These are phyloP conservation scores for Drosophila barbarae DNA, from an alignment of 2,888 invertebrate genomes.

Conservation along the genomic window DNA sequence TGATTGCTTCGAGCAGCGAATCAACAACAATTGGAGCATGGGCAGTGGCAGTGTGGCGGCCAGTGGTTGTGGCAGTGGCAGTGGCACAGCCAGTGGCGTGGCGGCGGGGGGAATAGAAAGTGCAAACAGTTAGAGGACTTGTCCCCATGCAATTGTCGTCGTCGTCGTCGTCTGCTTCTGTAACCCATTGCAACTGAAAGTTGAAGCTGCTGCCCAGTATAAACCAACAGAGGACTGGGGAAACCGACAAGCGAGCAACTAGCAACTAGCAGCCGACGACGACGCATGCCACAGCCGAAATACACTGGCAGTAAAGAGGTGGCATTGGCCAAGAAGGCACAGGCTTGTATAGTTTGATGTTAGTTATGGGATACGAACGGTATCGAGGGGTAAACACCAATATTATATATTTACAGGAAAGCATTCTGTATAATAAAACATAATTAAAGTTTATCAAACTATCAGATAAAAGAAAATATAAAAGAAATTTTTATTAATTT, in stretches of 20 bases:
- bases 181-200: conserved; percentile 59
- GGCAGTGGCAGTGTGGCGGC: conserved; percentile 21
- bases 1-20: conserved; percentile 36
- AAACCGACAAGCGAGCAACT: conserved; percentile 48
- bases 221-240: conserved; percentile 64
- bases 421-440: no score
- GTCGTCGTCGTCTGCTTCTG: conserved; percentile 47
- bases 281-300: conserved; percentile 15
- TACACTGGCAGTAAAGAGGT: not conserved
- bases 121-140: conserved; percentile 70
- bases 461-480: no score
- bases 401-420: no score
- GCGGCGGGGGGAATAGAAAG: conserved; percentile 57
- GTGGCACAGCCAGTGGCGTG: conserved; percentile 5
- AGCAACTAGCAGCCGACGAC: conserved; percentile 19
- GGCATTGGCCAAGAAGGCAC: not conserved
- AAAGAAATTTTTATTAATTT: no score
- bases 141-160: conserved; percentile 44
- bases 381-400: no score
- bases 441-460: no score
- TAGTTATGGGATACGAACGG: no score
- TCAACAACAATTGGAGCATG: conserved; percentile 39
- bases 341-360: no score
- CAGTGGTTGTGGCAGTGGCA: not conserved
- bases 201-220: conserved; percentile 57